Percentiles rank a stretch among this genome's conserved stretches.
Evolutionary conservation across 2,797 vertebrate genomes (phyloP).

Genomic region (Muscicapa striata): DNA sequence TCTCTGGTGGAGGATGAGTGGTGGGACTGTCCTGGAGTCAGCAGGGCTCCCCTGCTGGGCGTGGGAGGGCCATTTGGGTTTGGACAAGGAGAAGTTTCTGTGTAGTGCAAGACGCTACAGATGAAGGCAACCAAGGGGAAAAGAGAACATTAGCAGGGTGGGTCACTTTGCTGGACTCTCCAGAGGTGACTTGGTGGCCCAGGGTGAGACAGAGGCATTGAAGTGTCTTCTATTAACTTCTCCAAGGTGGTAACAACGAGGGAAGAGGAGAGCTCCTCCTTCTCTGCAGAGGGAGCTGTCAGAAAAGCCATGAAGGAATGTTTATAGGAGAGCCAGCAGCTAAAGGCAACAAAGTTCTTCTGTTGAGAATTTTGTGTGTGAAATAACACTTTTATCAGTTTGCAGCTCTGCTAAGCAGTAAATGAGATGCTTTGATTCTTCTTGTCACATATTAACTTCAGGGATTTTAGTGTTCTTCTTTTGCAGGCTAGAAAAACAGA

Average conservation of each 20-base stretch:
- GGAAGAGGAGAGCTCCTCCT: fast-evolving
- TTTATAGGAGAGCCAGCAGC: neutral
- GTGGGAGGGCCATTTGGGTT: fast-evolving
- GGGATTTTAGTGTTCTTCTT: neutral
- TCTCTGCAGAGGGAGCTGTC: neutral
- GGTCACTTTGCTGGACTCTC: neutral
- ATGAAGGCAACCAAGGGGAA: neutral
- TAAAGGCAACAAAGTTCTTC: neutral
- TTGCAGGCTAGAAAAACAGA: neutral
- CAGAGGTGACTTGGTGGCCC: neutral
- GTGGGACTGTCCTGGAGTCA: neutral
- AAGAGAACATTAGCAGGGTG: fast-evolving
- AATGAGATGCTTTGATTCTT: neutral
- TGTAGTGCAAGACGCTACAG: neutral
- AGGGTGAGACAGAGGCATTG: neutral
- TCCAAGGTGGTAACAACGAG: neutral
- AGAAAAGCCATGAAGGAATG: neutral
- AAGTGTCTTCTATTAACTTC: neutral
- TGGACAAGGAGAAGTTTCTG: fast-evolving
- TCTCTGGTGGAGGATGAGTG: too few relatives aligned
- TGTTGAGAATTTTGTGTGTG: neutral
- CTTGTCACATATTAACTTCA: neutral
- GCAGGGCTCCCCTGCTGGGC: fast-evolving
- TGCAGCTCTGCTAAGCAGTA: neutral
- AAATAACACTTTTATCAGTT: neutral